phyloP scores from a whole-genome alignment of 2,888 invertebrate genomes.

The Dynastes tityus region DNA sequence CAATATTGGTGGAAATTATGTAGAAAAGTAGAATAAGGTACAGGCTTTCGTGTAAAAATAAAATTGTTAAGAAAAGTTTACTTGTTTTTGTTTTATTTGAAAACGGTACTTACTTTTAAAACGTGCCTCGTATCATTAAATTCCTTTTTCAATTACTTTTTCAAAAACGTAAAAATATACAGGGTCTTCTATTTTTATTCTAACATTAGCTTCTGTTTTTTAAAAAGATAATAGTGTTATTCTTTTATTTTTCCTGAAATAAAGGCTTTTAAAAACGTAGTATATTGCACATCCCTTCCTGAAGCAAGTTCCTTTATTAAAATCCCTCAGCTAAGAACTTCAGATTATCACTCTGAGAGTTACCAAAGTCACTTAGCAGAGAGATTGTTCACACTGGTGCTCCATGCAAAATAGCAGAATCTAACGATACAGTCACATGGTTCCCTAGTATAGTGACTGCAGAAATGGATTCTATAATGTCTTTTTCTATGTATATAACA shows the following conservation, averaged over 20 bases:
- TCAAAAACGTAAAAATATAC: no score
- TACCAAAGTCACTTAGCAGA: conserved; percentile 72
- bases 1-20: no score
- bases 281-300: conserved; percentile 67
- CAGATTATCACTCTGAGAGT: conserved; percentile 49
- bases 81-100: no score
- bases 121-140: no score
- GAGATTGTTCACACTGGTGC: conserved; percentile 73
- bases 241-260: conserved; percentile 26
- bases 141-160: no score
- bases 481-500: neutral
- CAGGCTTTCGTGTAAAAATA: no score
- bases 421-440: conserved; percentile 82
- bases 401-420: conserved; percentile 88
- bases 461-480: no score
- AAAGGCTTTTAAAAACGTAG: neutral
- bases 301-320: conserved; percentile 62
- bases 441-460: conserved; percentile 73
- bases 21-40: no score
- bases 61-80: no score
- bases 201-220: no score
- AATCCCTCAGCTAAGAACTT: conserved; percentile 66
- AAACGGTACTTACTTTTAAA: no score
- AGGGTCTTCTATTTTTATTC: no score
- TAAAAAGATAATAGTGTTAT: neutral